Conservation (phyloP, 2,888 invertebrate species). For the Entomobrya multifasciata region DNA sequence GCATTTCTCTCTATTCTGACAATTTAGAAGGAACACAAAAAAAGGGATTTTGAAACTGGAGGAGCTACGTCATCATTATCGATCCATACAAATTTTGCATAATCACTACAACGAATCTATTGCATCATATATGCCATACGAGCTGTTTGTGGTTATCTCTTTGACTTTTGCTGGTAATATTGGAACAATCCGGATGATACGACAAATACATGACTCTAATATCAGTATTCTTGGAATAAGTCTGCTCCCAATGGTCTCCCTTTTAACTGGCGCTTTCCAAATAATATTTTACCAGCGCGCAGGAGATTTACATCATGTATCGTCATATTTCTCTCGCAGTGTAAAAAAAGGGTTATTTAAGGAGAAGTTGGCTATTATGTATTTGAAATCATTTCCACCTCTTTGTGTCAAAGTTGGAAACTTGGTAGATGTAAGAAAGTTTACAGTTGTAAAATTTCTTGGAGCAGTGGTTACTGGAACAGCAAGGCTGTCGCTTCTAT, state of each 20-base stretch:
- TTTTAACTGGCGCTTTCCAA: slow-evolving; percentile 26
- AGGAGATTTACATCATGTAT: slow-evolving; percentile 41
- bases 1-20: not conserved
- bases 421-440: slow-evolving; percentile 24
- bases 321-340: not conserved
- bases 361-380: slow-evolving; percentile 10
- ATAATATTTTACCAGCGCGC: slow-evolving; percentile 45
- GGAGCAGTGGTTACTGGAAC: slow-evolving; percentile 15
- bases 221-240: slow-evolving; percentile 4
- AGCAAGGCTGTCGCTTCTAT: slow-evolving; percentile 48
- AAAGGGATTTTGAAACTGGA: slow-evolving; percentile 22
- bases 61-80: slow-evolving; percentile 22
- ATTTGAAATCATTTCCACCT: slow-evolving; percentile 10
- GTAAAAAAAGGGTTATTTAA: slow-evolving; percentile 30
- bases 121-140: slow-evolving; percentile 42
- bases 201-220: not conserved
- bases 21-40: slow-evolving; percentile 17
- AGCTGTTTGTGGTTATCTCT: slow-evolving; percentile 27
- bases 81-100: slow-evolving; percentile 49
- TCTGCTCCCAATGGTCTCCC: slow-evolving; percentile 19
- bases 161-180: slow-evolving; percentile 44
- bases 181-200: slow-evolving; percentile 40
- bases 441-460: slow-evolving; percentile 40
- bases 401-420: slow-evolving; percentile 38
- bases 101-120: slow-evolving; percentile 38